Base-by-base conservation (phyloP, 2,888 invertebrate species). In the Elysia crispata region DNA sequence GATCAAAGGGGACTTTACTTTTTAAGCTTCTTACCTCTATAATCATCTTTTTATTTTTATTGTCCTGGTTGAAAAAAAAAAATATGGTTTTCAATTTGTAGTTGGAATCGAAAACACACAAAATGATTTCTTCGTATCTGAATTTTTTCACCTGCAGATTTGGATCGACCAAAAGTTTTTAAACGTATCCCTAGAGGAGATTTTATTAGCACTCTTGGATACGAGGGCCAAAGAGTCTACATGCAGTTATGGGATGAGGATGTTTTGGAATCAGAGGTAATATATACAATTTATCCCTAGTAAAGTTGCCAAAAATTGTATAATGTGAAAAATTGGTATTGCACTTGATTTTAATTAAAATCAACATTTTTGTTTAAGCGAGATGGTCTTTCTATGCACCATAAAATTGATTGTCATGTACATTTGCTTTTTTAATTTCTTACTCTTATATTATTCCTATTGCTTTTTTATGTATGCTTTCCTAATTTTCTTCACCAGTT, bases 151-250 rank as follows among this genome's bases (percentile, higher is more conserved):
- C 20, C 84, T 70, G 86, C 87, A 82, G 87, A 89, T 67, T 84
- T 86, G 80, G 87, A 87, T 49, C 82, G 88, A 28, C 83, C 79
- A 18, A 82, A 90, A 67, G 88, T 91, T 25, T 84, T 85, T 33
- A 85, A 81, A 20, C 81, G 86, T 66, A 88, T 90, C 15, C 90
- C 91, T 0, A 33, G 62, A 15, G 80, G 83, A 33, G 86, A 87
- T 41, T 91, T 87, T 80, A 85, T 91, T n/a, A 84, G 86, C 23
- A 87, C 88, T 3, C 89, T 90, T 20, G 86, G 86, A 49, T 83
- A 82, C 33, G 88, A 89, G 23, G 91, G 91, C 6, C 84, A 83
- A 60, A 83, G 89, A 62, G 87, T 88, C 6, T 91, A 90, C 79
- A 85, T 91, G 86, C 84, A 81, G 33, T 69, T 90, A 13, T 87